phyloP scores from a whole-genome alignment of 2,113 vertebrate genomes.

The Pteropus alecto region DNA sequence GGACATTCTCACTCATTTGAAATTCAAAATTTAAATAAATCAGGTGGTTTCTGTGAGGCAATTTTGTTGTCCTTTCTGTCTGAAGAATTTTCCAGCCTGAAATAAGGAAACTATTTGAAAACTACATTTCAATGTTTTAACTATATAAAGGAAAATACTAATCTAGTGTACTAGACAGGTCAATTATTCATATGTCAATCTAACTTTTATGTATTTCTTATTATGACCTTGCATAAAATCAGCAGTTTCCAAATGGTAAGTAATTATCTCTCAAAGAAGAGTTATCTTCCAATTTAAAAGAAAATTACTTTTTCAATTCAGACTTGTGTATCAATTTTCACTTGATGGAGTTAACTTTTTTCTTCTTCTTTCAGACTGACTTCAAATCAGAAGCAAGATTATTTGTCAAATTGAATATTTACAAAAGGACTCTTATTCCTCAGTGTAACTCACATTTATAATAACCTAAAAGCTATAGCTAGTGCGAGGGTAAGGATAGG shows the following conservation, averaged over 20 bases:
- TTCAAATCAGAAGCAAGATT: conserved; percentile 20
- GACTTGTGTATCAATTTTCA: not conserved
- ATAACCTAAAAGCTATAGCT: not conserved
- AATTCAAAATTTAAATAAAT: not conserved
- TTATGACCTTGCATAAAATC: not conserved
- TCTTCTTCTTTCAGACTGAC: not conserved
- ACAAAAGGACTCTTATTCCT: not conserved
- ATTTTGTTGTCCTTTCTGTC: not conserved
- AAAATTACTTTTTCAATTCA: not conserved
- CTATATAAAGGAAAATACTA: not conserved
- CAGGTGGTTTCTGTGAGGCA: not conserved
- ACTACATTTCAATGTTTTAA: not conserved
- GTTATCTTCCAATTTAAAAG: not conserved
- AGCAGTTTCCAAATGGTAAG: not conserved
- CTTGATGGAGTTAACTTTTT: not conserved
- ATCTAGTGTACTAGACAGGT: not conserved
- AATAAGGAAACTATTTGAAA: not conserved
- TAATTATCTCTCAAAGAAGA: not conserved
- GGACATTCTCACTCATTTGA: not conserved
- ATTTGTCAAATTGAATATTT: not conserved
- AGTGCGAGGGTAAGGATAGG: not conserved
- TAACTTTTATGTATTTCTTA: not conserved
- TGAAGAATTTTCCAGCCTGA: not conserved
- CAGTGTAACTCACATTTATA: not conserved
- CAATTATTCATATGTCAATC: not conserved